Evolutionary conservation across 2,113 vertebrate genomes (phyloP), one percentile per base, ranked within the genome.

Genomic region (Axis porcinus): DNA sequence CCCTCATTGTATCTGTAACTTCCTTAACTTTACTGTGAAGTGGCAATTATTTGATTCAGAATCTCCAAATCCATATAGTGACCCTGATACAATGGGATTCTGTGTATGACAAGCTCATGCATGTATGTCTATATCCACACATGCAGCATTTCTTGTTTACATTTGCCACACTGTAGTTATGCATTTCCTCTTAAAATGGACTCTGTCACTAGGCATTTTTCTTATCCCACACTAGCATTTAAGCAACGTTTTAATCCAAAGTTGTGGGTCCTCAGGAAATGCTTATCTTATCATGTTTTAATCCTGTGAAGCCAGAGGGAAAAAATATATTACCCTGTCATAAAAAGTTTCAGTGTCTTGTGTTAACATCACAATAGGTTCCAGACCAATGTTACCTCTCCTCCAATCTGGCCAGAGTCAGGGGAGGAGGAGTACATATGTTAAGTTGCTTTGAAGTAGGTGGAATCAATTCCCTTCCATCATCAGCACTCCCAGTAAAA

Each of bases 201-300:
- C 13, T 76, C 15, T 76, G 5, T 36, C 3, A 16, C 45, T 91
- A 7, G 25, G 6, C 52, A 33, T 93, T 30, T 33, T 88, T 91
- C 64, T 47, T 6, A 62, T 8, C 27, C 47, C 60, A 52, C 12
- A 17, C 11, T 43, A 17, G 50, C 21, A 76, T 88, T 96, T 58
- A 93, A 91, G 36, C 33, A 86, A 58, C 6, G 40, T 64, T 97
- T 82, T 89, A 78, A 25, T 74, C 3, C 57, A 91, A 93, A 91
- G 3, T 91, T 95, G 52, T 40, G 15, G 96, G 45, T 19, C 10
- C n/a, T 95, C 45, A 30, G 47, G 8, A 17, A 55, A 85, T 81
- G 55, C 11, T 96, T 95, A 67, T 21, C 47, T 96, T 91, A 17
- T n/a, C 67, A 36, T 85, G 13, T 92, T 62, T 95, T 78, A 93